These are phyloP conservation scores for Channallabes apus DNA, from an alignment of 2,797 vertebrate species.

Conservation along the genomic window DNA sequence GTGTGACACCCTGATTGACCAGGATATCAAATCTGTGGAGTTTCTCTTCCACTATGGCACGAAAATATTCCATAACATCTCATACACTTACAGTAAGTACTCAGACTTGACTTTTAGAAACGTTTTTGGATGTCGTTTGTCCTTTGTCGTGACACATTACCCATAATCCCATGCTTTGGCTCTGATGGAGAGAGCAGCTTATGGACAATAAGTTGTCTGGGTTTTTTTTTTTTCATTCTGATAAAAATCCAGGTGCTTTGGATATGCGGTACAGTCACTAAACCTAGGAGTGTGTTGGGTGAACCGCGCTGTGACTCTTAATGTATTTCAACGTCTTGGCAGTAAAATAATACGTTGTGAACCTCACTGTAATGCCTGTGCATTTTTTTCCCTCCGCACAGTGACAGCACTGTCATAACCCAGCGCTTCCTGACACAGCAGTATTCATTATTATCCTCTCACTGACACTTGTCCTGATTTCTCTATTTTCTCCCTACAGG, in stretches of 20 bases:
- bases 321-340: not conserved
- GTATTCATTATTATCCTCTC: constrained; percentile 13
- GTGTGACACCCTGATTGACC: no score
- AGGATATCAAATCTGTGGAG: no score
- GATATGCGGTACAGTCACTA: not conserved
- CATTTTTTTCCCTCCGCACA: no score
- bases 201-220: not conserved
- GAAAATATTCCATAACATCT: no score
- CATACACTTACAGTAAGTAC: no score
- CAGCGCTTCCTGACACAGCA: constrained; percentile 9
- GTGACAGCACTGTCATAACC: not conserved
- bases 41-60: no score
- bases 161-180: constrained; percentile 9
- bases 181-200: not conserved
- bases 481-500: constrained; percentile 20
- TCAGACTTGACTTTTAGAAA: no score
- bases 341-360: not conserved
- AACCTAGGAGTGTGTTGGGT: not conserved
- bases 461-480: not conserved
- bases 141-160: not conserved
- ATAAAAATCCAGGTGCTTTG: not conserved
- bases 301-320: not conserved
- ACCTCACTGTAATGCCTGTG: not conserved
- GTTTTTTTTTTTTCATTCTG: not conserved
- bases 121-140: not conserved